Evolutionary conservation across 2,113 vertebrate species (phyloP), one percentile per base, ranked within the genome.

Genomic region (Hemiscyllium ocellatum): DNA sequence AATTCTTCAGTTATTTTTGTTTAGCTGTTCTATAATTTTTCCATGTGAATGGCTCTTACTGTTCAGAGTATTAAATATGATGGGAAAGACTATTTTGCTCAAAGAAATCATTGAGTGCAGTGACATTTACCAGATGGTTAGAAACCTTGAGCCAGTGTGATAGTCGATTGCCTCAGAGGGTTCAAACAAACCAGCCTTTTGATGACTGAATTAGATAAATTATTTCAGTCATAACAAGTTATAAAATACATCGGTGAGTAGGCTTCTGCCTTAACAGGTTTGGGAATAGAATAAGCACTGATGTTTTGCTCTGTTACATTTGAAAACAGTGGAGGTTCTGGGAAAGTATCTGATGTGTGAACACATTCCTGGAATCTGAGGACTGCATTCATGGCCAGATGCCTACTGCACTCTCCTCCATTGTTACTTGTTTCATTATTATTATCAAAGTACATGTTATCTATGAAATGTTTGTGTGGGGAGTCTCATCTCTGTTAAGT

Each of bases 91-190:
- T 56, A 56, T 52, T 33, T 26, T 90, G 29, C 52, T 56, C 10
- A 61, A 90, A 29, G 87, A 90, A 29, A 56, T 90, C 87, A 90
- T 90, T 90, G 29, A 90, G 52, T 61, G 52, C 87, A 90, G 52
- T 90, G 87, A 61, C 87, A 90, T 90, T 90, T 61, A 61, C 87
- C 33, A 8, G 52, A 90, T 26, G 56, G 87, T 29, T 15, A n/a
- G 52, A n/a, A 90, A 61, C 52, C 24, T 61, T 56, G 10, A 33
- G 61, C 52, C 13, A 33, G 17, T 13, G 61, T 33, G 52, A 33
- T 89, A 56, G 52, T 33, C 86, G 13, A 4, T 89, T 26, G 50
- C 50, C 42, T 56, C 24, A 61, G 86, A 89, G 50, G 12, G 26
- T 61, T 65, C 52, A 15, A 0, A 90, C 52, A 61, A 90, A 65